phyloP scores from a whole-genome alignment of 2,113 vertebrate species.

The Saguinus midas region DNA sequence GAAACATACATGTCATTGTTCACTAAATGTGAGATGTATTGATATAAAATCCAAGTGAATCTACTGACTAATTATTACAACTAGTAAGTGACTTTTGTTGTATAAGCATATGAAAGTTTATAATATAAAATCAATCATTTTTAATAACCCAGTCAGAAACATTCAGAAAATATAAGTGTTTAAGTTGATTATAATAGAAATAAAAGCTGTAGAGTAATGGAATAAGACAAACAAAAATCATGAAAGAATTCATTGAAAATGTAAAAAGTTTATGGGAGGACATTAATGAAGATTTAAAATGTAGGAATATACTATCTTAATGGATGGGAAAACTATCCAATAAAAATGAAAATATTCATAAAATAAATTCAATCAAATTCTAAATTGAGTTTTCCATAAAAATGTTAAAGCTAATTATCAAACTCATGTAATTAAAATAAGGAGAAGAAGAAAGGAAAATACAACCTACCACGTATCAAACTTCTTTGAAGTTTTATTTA shows the following conservation, averaged over 20 bases:
- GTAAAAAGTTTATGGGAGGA: not conserved
- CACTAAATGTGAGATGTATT: not conserved
- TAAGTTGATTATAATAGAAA: not conserved
- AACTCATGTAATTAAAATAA: not conserved
- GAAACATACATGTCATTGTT: not conserved
- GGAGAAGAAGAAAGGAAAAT: not conserved
- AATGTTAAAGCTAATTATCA: not conserved
- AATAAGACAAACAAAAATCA: not conserved
- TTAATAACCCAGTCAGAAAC: not conserved
- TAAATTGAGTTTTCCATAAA: not conserved
- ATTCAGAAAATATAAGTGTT: not conserved
- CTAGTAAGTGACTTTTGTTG: not conserved
- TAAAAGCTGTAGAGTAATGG: not conserved
- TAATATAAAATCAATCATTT: not conserved
- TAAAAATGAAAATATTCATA: not conserved
- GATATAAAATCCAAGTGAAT: not conserved
- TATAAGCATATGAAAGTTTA: not conserved
- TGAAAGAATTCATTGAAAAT: not conserved
- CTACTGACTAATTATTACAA: not conserved
- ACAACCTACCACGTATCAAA: not conserved
- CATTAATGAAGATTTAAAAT: not conserved
- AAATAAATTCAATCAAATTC: not conserved
- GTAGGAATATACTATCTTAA: not conserved
- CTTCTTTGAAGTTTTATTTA: not conserved
- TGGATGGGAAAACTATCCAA: not conserved